Evolutionary conservation across 2,888 invertebrate species (phyloP).

Genomic region (Parnassius glacialis): DNA sequence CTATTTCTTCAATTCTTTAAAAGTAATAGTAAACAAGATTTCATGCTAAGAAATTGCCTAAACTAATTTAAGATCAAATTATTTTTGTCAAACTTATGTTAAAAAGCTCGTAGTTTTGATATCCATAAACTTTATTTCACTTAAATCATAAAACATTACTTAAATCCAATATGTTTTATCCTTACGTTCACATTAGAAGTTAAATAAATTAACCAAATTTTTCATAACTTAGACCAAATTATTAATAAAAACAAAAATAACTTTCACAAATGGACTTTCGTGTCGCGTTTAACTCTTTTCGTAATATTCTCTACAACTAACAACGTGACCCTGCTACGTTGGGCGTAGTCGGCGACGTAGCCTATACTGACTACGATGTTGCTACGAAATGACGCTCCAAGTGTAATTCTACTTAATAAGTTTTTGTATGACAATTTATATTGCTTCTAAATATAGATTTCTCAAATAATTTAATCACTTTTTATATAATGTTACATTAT

Average conservation of each 20-base stretch:
- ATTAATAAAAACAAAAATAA: not conserved
- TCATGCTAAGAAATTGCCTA: no score
- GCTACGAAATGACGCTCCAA: not conserved
- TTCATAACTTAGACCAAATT: not conserved
- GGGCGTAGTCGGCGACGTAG: not conserved
- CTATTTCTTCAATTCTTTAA: no score
- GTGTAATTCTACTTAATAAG: not conserved
- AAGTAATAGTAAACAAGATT: no score
- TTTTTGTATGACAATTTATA: no score
- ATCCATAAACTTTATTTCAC: no score
- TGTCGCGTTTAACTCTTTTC: not conserved
- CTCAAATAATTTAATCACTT: no score
- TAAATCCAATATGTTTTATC: not conserved
- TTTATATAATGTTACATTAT: no score
- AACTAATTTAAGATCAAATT: no score
- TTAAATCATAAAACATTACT: no score
- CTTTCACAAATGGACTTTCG: not conserved
- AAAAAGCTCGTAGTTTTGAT: no score
- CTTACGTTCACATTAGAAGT: not conserved
- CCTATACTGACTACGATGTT: conserved; percentile 1
- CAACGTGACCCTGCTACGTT: not conserved
- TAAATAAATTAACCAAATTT: not conserved
- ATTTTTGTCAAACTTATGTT: no score
- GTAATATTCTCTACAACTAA: not conserved
- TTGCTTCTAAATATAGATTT: no score